Percentiles rank a stretch among this genome's conserved stretches.
phyloP scores from a whole-genome alignment of 2,888 invertebrate species.

The Patella depressa region DNA sequence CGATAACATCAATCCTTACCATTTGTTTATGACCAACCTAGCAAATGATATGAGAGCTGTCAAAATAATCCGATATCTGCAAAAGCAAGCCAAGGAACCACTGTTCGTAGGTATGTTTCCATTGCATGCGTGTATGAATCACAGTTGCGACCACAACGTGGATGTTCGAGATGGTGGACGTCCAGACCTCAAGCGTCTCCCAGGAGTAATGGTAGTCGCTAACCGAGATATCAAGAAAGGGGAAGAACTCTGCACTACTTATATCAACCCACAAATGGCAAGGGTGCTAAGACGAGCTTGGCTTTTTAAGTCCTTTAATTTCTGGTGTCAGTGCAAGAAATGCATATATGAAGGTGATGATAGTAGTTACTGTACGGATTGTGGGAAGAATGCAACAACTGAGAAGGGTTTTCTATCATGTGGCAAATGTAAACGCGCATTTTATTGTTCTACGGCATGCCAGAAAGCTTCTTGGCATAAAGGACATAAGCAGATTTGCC shows the following conservation, averaged over 20 bases:
- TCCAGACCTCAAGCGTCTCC: slow-evolving; percentile 35
- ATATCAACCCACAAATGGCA: slow-evolving; percentile 62
- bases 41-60: slow-evolving; percentile 43
- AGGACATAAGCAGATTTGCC: slow-evolving; percentile 59
- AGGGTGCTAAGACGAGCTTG: slow-evolving; percentile 58
- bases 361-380: slow-evolving; percentile 53
- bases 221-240: slow-evolving; percentile 53
- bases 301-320: slow-evolving; percentile 64
- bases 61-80: slow-evolving; percentile 43
- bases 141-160: slow-evolving; percentile 62
- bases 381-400: slow-evolving; percentile 44
- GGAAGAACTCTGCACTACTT: slow-evolving; percentile 60
- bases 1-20: slow-evolving; percentile 51
- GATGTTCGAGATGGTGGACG: slow-evolving; percentile 57
- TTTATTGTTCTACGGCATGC: slow-evolving; percentile 62
- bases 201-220: slow-evolving; percentile 57
- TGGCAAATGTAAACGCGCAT: slow-evolving; percentile 59
- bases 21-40: slow-evolving; percentile 47
- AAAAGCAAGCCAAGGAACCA: slow-evolving; percentile 46
- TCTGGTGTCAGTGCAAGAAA: slow-evolving; percentile 62
- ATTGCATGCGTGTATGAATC: slow-evolving; percentile 63
- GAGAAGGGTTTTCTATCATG: slow-evolving; percentile 57
- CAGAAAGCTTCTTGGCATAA: slow-evolving; percentile 59
- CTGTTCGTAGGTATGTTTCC: slow-evolving; percentile 62
- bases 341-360: slow-evolving; percentile 62